Evolutionary conservation across 2,888 invertebrate genomes (phyloP).

Genomic region (Lasius platythorax): DNA sequence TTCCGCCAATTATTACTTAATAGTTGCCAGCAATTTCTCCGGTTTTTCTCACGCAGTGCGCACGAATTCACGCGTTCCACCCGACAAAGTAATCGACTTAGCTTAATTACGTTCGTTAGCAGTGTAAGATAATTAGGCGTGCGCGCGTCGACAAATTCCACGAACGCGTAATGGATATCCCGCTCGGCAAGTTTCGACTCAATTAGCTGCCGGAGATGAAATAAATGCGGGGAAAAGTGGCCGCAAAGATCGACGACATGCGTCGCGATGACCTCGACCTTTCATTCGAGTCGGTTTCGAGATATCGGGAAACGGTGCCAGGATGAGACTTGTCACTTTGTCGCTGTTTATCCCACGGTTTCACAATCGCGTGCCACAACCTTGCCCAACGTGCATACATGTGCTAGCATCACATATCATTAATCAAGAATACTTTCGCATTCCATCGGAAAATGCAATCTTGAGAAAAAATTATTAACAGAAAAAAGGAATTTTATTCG

Average conservation of each 20-base stretch:
- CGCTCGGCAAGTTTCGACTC: neutral
- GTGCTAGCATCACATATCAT: neutral
- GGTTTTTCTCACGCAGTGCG: slow-evolving; percentile 27
- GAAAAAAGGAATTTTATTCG: neutral
- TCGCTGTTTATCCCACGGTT: neutral
- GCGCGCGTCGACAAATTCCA: slow-evolving; percentile 17
- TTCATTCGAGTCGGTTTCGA: neutral
- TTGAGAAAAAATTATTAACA: neutral
- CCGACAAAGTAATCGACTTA: slow-evolving; percentile 34
- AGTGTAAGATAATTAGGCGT: slow-evolving; percentile 55
- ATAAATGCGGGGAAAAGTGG: slow-evolving; percentile 15
- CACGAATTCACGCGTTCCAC: slow-evolving; percentile 8
- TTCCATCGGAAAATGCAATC: neutral
- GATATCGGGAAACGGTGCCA: slow-evolving; percentile 15
- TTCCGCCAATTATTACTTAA: slow-evolving; percentile 4
- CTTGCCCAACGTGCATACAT: neutral
- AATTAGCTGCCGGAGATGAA: slow-evolving; percentile 18
- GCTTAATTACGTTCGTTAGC: slow-evolving; percentile 37
- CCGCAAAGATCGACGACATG: neutral
- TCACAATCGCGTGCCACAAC: neutral
- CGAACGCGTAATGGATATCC: slow-evolving; percentile 31
- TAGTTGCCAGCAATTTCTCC: slow-evolving; percentile 32
- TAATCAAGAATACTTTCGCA: neutral
- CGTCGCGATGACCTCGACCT: slow-evolving; percentile 32
- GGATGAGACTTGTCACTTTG: slow-evolving; percentile 5